Evolutionary conservation across 2,888 invertebrate species (phyloP).

Genomic region (Allophyes oxyacanthae): DNA sequence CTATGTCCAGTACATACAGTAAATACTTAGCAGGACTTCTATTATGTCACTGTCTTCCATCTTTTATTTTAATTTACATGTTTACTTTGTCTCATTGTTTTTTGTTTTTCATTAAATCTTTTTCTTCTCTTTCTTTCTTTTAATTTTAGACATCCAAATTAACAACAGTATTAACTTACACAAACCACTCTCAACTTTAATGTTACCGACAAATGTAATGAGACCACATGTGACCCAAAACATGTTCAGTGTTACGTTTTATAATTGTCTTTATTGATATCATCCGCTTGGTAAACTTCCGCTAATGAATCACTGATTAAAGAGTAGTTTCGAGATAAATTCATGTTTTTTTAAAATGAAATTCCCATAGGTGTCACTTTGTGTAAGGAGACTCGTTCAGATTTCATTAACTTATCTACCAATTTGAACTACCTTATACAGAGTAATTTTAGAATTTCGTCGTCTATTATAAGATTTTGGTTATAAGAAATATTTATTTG

Average conservation of each 20-base stretch:
- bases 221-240: slow-evolving; percentile 33
- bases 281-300: slow-evolving; percentile 37
- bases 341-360: slow-evolving; percentile 7
- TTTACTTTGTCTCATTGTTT: too few relatives aligned
- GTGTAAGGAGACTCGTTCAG: neutral
- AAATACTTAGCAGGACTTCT: too few relatives aligned
- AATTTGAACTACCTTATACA: too few relatives aligned
- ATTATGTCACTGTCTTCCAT: too few relatives aligned
- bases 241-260: slow-evolving; percentile 27
- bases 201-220: slow-evolving; percentile 24
- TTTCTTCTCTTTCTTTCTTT: too few relatives aligned
- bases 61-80: too few relatives aligned
- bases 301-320: slow-evolving; percentile 45
- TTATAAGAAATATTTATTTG: too few relatives aligned
- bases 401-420: neutral
- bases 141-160: too few relatives aligned
- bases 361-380: slow-evolving; percentile 11
- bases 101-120: too few relatives aligned
- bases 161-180: neutral
- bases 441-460: too few relatives aligned
- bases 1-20: too few relatives aligned
- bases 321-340: slow-evolving; percentile 25
- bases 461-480: too few relatives aligned
- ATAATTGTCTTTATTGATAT: slow-evolving; percentile 41
- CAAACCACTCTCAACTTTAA: neutral